Evolutionary conservation across 2,113 vertebrate species (phyloP).

Genomic region (Semnornis frantzii): DNA sequence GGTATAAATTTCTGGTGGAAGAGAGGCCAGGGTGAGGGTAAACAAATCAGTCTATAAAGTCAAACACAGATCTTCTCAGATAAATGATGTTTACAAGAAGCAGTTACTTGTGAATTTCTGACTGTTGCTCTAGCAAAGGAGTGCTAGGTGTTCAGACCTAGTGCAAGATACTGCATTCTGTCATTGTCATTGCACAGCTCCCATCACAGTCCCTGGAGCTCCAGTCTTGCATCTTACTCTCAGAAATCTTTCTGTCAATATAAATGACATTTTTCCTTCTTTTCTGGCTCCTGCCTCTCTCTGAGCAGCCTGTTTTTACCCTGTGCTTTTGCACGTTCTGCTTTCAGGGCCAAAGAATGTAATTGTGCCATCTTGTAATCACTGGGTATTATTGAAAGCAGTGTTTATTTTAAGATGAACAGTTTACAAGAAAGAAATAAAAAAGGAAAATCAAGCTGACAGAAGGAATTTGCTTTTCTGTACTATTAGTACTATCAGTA

Average conservation of each 20-base stretch:
- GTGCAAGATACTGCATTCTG: neutral
- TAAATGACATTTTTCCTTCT: neutral
- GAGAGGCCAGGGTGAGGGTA: neutral
- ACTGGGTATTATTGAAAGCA: rapidly evolving
- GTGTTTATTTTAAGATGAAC: neutral
- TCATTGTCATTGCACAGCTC: neutral
- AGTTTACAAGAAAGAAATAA: neutral
- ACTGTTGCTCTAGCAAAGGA: neutral
- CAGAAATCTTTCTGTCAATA: neutral
- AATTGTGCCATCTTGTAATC: neutral
- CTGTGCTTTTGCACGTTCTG: neutral
- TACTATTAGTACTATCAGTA: neutral
- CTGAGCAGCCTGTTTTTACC: neutral
- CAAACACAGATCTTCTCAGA: neutral
- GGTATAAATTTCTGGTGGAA: neutral
- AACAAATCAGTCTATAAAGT: neutral
- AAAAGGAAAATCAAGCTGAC: neutral
- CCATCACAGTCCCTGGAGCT: neutral
- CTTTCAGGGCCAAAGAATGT: neutral
- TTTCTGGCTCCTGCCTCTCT: neutral
- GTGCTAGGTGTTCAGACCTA: neutral
- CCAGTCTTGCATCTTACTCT: neutral
- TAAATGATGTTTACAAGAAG: neutral
- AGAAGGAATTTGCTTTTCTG: neutral
- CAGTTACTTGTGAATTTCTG: neutral